A percentile compares a stretch with the other conserved stretches of the same genome.
Evolutionary conservation across 2,113 vertebrate species (phyloP).

Genomic region (Himantopus leucocephalus): DNA sequence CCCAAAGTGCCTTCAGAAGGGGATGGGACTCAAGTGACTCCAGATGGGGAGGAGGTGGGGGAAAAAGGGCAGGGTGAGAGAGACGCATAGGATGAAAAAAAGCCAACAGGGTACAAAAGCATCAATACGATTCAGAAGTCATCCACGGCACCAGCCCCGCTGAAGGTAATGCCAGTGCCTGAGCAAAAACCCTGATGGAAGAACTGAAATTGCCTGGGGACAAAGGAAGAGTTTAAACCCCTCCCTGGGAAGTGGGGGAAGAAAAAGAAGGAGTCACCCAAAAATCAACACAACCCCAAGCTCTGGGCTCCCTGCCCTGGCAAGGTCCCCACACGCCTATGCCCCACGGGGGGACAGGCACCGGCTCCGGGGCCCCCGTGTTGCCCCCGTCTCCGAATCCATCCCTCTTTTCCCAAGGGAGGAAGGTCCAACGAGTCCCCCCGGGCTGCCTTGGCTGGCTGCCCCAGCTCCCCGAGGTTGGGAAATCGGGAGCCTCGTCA

Average conservation of each 20-base stretch:
- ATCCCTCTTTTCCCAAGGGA: neutral
- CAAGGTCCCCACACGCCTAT: neutral
- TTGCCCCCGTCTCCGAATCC: rapidly evolving
- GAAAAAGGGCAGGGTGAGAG: neutral
- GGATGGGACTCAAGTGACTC: neutral
- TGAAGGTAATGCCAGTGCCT: neutral
- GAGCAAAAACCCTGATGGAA: neutral
- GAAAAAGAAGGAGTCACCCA: neutral
- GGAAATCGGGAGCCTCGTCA: slow-evolving; percentile 24
- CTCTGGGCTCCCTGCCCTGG: neutral
- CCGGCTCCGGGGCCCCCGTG: rapidly evolving
- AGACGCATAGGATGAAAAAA: neutral
- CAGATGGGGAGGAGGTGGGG: neutral
- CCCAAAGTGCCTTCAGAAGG: neutral
- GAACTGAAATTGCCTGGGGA: neutral
- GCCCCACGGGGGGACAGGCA: rapidly evolving
- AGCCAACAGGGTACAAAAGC: neutral
- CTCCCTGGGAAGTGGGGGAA: neutral
- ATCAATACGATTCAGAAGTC: neutral
- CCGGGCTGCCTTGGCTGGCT: neutral
- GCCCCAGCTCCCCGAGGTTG: neutral
- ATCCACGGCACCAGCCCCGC: neutral
- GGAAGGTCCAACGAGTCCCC: neutral
- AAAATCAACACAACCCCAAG: neutral
- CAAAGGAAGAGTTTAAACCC: neutral